These are phyloP conservation scores for Spongia lamella DNA, from an alignment of 37 sponge, comb jelly and placozoan genomes.

Conservation along the genomic window DNA sequence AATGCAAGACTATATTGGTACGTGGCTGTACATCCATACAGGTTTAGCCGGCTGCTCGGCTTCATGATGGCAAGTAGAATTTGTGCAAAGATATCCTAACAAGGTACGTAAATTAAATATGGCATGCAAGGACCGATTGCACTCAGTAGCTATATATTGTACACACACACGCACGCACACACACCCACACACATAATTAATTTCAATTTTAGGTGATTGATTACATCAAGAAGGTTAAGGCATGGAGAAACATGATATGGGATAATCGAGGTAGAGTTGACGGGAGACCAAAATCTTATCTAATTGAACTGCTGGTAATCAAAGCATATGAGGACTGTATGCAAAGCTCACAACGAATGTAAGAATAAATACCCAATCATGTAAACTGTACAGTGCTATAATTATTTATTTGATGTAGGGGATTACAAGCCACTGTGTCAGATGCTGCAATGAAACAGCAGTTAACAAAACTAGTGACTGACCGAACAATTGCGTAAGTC, in stretches of 20 bases:
- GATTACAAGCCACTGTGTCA: too few species aligned
- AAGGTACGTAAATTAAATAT: not conserved
- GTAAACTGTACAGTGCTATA: too few species aligned
- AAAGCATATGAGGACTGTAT: slow-evolving; percentile 36
- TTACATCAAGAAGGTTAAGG: not conserved
- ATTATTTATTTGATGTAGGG: too few species aligned
- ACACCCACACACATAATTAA: too few species aligned
- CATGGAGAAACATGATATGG: slow-evolving; percentile 30
- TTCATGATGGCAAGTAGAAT: not conserved
- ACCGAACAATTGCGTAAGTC: too few species aligned
- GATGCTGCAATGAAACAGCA: too few species aligned
- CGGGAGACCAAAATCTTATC: slow-evolving; percentile 51
- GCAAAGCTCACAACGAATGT: too few species aligned
- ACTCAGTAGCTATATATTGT: too few species aligned
- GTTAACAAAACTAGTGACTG: too few species aligned
- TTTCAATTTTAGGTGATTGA: not conserved
- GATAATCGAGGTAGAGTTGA: not conserved
- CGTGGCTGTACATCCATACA: not conserved
- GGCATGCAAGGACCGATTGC: too few species aligned
- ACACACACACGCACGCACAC: too few species aligned
- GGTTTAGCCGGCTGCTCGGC: slow-evolving; percentile 1
- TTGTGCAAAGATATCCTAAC: slow-evolving; percentile 8
- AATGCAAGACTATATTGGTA: not conserved
- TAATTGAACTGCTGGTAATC: slow-evolving; percentile 34
- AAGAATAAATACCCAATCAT: too few species aligned